These are phyloP conservation scores for Leuciscus idus DNA, from an alignment of 2,113 vertebrate genomes.

Conservation along the genomic window DNA sequence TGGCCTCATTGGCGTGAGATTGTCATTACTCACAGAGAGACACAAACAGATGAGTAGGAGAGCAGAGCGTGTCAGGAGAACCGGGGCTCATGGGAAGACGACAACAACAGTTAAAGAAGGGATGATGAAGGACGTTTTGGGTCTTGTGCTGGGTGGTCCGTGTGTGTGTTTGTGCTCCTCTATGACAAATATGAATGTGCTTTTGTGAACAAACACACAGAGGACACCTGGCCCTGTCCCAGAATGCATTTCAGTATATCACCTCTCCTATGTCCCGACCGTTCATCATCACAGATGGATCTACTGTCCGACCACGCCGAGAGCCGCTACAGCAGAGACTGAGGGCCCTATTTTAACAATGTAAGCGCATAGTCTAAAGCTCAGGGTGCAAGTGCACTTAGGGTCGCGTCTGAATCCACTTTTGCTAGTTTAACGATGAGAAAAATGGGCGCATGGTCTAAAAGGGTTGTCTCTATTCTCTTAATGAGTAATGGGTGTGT, in stretches of 20 bases:
- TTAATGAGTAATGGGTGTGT: too few relatives aligned
- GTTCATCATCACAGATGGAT: conserved; percentile 44
- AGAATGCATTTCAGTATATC: conserved; percentile 48
- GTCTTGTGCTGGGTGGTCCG: neutral
- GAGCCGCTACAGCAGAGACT: neutral
- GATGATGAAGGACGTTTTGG: conserved; percentile 25
- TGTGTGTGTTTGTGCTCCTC: conserved; percentile 16
- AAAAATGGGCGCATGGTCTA: too few relatives aligned
- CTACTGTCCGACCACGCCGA: neutral
- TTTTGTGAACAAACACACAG: conserved; percentile 46
- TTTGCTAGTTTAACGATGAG: too few relatives aligned
- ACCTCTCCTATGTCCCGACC: conserved; percentile 12
- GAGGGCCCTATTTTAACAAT: too few relatives aligned
- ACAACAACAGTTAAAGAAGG: neutral
- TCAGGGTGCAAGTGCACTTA: too few relatives aligned
- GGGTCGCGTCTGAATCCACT: too few relatives aligned
- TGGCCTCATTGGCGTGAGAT: conserved; percentile 39
- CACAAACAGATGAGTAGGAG: conserved; percentile 28
- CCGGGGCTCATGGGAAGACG: neutral
- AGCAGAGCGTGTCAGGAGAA: conserved; percentile 26
- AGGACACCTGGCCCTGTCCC: conserved; percentile 50
- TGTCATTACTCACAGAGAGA: conserved; percentile 37
- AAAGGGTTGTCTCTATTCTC: too few relatives aligned
- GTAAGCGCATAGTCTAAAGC: too few relatives aligned
- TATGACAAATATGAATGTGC: conserved; percentile 51